Percentiles rank a stretch among this genome's conserved stretches.
These are phyloP conservation scores for Drosophila takahashii DNA, from an alignment of 1,140 invertebrate genomes.

Conservation along the genomic window DNA sequence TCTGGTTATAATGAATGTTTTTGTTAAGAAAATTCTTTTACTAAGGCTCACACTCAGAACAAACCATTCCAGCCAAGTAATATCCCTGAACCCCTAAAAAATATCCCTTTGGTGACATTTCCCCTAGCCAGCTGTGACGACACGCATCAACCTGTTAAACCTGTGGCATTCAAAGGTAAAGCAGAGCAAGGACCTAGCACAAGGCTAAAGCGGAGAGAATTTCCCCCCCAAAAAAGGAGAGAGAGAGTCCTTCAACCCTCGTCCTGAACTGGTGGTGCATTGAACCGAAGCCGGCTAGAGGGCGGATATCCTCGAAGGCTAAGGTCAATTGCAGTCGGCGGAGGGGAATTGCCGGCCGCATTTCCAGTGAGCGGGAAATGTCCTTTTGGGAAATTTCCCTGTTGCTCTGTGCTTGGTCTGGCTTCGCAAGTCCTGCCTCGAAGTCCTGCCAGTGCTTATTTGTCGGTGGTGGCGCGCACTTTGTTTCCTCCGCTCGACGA, in stretches of 20 bases:
- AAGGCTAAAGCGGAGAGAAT: slow-evolving; percentile 39
- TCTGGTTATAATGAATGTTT: too few species aligned
- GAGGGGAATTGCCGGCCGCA: slow-evolving; percentile 16
- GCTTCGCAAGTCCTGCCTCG: slow-evolving; percentile 17
- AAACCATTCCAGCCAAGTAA: not conserved
- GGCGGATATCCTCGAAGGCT: slow-evolving; percentile 64
- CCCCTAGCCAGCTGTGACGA: slow-evolving; percentile 58
- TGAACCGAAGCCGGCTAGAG: slow-evolving; percentile 66
- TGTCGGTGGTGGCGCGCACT: slow-evolving; percentile 65
- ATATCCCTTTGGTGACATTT: slow-evolving; percentile 5
- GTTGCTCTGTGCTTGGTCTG: slow-evolving; percentile 47
- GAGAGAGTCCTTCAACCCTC: slow-evolving; percentile 22
- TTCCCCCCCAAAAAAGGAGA: slow-evolving; percentile 6
- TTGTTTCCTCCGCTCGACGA: slow-evolving; percentile 10
- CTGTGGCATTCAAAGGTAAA: slow-evolving; percentile 13
- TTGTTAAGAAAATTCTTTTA: not conserved
- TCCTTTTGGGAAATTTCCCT: slow-evolving; percentile 55
- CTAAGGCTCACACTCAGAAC: not conserved
- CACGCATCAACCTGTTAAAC: slow-evolving; percentile 71
- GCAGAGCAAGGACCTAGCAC: slow-evolving; percentile 23
- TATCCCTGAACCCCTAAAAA: not conserved
- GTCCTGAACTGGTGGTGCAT: slow-evolving; percentile 48
- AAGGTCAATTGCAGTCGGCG: slow-evolving; percentile 73
- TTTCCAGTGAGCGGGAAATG: slow-evolving; percentile 67
- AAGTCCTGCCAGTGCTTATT: slow-evolving; percentile 63